Evolutionary conservation across 2,797 vertebrate genomes (phyloP).

Genomic region (Glyptemys insculpta): DNA sequence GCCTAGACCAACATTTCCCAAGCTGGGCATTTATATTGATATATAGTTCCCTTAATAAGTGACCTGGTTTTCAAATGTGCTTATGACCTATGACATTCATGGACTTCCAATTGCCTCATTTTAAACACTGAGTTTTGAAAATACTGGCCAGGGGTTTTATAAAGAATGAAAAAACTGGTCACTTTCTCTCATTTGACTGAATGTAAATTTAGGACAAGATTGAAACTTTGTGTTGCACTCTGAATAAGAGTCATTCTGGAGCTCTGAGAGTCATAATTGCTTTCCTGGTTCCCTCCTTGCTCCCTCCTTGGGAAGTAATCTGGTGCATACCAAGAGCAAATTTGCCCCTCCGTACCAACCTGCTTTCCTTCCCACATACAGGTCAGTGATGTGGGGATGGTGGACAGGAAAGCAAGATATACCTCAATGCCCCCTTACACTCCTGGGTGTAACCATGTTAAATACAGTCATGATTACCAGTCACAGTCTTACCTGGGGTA

Average conservation of each 20-base stretch:
- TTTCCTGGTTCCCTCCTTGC: neutral
- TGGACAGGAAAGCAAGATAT: neutral
- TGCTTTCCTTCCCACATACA: neutral
- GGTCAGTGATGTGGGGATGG: neutral
- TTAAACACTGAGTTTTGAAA: neutral
- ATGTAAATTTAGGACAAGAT: neutral
- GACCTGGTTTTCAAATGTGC: neutral
- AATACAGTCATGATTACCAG: neutral
- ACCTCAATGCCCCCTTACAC: neutral
- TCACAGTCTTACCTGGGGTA: neutral
- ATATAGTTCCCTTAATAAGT: neutral
- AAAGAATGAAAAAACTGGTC: neutral
- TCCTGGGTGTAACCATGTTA: no score
- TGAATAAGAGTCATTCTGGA: neutral
- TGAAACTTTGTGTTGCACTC: neutral
- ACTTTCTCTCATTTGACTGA: neutral
- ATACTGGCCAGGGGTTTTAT: neutral
- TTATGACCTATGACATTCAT: neutral
- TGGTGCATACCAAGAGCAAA: neutral
- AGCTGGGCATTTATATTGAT: neutral
- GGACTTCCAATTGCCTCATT: neutral
- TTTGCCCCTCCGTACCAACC: neutral
- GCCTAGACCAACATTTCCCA: neutral
- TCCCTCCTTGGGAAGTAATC: neutral
- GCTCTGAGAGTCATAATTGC: neutral